phyloP scores from a whole-genome alignment of 2,888 invertebrate species.

The Campopleginae sp. region DNA sequence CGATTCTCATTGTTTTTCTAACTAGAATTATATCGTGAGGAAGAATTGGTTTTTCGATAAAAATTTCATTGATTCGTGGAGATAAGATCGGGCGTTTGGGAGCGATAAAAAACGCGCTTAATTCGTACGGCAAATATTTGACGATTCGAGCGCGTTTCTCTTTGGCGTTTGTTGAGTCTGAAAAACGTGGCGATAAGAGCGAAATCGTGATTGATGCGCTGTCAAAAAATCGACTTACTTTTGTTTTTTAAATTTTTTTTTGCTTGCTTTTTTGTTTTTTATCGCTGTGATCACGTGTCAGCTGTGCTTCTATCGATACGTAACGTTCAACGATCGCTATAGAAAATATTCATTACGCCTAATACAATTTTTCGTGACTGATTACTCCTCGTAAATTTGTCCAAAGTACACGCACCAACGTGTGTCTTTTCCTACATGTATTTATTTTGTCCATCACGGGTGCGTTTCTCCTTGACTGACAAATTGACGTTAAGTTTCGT shows the following conservation, averaged over 20 bases:
- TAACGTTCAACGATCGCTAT: neutral
- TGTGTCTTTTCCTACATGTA: neutral
- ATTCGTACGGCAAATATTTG: slow-evolving; percentile 13
- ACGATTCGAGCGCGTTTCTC: neutral
- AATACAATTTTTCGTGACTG: slow-evolving; percentile 28
- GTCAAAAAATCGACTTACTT: neutral
- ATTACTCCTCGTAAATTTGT: too few relatives aligned
- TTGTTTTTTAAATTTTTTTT: too few relatives aligned
- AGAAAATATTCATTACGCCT: slow-evolving; percentile 41
- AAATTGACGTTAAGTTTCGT: slow-evolving; percentile 75
- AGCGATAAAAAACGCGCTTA: neutral
- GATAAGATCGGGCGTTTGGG: neutral
- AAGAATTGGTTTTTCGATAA: slow-evolving; percentile 4
- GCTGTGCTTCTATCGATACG: neutral
- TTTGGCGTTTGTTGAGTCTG: neutral
- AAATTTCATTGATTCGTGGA: neutral
- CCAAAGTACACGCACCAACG: too few relatives aligned
- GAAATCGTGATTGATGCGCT: neutral
- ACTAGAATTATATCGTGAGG: neutral
- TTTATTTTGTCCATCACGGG: neutral
- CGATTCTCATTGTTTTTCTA: neutral
- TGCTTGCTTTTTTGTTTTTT: too few relatives aligned
- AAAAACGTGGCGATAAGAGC: neutral
- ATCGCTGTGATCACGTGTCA: slow-evolving; percentile 4
- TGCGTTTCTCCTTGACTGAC: slow-evolving; percentile 69